phyloP scores from a whole-genome alignment of 1,140 invertebrate species.

The Drosophila lini region DNA sequence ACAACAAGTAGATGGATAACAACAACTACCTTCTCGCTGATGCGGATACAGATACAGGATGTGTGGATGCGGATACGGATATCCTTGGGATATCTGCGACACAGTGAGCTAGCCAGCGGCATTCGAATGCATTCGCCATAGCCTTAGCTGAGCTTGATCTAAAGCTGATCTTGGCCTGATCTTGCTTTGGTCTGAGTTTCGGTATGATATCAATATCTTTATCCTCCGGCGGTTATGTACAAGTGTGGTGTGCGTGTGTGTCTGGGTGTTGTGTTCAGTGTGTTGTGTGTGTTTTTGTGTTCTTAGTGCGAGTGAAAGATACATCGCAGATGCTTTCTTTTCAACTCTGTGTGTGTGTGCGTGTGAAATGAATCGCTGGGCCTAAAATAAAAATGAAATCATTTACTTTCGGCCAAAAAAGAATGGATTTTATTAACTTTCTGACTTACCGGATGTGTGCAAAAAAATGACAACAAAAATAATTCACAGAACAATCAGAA shows the following conservation, averaged over 20 bases:
- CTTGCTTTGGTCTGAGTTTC: slow-evolving; percentile 16
- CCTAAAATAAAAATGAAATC: slow-evolving; percentile 84
- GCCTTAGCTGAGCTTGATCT: slow-evolving; percentile 34
- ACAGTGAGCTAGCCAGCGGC: slow-evolving; percentile 41
- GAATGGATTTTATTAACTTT: slow-evolving; percentile 65
- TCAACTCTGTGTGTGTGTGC: slow-evolving; percentile 14
- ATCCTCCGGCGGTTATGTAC: slow-evolving; percentile 36
- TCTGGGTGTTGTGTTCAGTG: slow-evolving; percentile 12
- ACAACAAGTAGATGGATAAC: slow-evolving; percentile 47
- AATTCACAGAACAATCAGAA: slow-evolving; percentile 61
- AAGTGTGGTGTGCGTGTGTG: slow-evolving; percentile 35
- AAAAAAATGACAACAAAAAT: slow-evolving; percentile 53
- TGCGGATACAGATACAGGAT: slow-evolving; percentile 58
- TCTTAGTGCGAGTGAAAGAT: slow-evolving; percentile 40
- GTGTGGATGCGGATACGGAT: slow-evolving; percentile 45
- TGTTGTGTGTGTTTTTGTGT: slow-evolving; percentile 8
- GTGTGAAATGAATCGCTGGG: slow-evolving; percentile 55
- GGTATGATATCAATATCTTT: slow-evolving; percentile 12
- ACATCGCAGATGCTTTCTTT: slow-evolving; percentile 45
- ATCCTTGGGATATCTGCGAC: slow-evolving; percentile 22
- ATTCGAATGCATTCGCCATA: slow-evolving; percentile 26
- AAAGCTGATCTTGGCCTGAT: slow-evolving; percentile 24
- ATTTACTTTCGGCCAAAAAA: slow-evolving; percentile 70
- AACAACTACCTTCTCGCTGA: slow-evolving; percentile 62
- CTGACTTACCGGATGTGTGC: slow-evolving; percentile 74